Base-by-base conservation (phyloP, 2,113 vertebrate species). In the Vulpes ferrilata region DNA sequence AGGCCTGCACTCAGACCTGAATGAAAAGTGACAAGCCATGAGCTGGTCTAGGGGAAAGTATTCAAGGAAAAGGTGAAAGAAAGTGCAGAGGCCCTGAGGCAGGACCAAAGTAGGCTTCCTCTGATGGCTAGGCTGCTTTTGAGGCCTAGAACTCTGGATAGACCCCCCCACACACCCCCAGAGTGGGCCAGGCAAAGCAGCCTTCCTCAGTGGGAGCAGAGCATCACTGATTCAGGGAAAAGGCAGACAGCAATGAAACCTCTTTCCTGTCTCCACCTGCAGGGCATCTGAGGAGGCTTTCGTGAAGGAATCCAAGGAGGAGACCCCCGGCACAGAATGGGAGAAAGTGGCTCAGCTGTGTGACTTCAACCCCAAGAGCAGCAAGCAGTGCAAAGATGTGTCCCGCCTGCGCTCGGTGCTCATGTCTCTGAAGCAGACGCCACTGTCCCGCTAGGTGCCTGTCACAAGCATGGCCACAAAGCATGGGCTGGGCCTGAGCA, bases 361-460 rank as follows among this genome's bases (percentile, higher is more conserved):
- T 62, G 99, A 99, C 98, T 99, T 99, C 99, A 99, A 99, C 89
- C 99, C 99, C 88, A 99, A 99, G 99, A 99, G 99, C 99, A 99
- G 99, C 99, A 99, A 99, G 98, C 99, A 99, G 98, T 99, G 99
- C 81, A 99, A 99, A 99, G 99, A 99, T 32, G 99, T 99, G 89
- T 99, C 99, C 0, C 99, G 99, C 88, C 99, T 99, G 99, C 99
- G 99, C 87, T 99, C 99, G 0, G 99, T 99, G 98, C 99, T 99
- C 98, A 99, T 99, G 98, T 99, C 99, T 55, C 99, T 99, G 97
- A 99, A 99, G 99, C 99, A 99, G 99, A 99, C 98, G 0, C 99
- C 99, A 64, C 98, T 99, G 95, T 99, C 99, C 97, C 99, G 99
- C 98, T 99, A 99, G 98, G 83, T 96, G 97, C 92, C 35, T 79